Evolutionary conservation across 2,797 vertebrate genomes (phyloP).

Genomic region (Sebastes matsubarae): DNA sequence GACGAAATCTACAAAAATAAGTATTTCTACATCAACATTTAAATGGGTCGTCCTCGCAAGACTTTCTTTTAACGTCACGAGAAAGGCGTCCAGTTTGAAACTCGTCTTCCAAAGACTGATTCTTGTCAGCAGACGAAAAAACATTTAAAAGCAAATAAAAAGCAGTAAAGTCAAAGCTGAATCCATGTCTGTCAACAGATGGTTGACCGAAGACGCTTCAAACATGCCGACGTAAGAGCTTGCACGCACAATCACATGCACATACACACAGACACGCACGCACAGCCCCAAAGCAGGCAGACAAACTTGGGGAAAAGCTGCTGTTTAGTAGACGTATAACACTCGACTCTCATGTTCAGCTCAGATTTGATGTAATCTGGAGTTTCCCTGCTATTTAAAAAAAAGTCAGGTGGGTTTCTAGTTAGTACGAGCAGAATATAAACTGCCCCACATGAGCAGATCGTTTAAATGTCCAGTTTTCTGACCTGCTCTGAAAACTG

Average conservation of each 20-base stretch:
- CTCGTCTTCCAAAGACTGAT: constrained; percentile 43
- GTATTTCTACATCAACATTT: constrained; percentile 52
- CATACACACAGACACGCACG: constrained; percentile 29
- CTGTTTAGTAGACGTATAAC: constrained; percentile 26
- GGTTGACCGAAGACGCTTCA: constrained; percentile 15
- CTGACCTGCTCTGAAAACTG: constrained; percentile 14
- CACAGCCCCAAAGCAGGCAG: constrained; percentile 24
- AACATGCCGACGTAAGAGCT: constrained; percentile 47
- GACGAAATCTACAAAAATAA: constrained; percentile 66
- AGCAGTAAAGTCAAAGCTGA: constrained; percentile 38
- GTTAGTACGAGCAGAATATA: constrained; percentile 20
- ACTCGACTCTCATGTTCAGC: constrained; percentile 24
- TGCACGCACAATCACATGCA: constrained; percentile 54
- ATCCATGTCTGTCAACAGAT: constrained; percentile 38
- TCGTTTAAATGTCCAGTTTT: constrained; percentile 22
- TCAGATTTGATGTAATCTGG: constrained; percentile 24
- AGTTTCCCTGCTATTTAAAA: constrained; percentile 13
- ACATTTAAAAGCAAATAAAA: constrained; percentile 27
- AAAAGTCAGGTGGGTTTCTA: background rate
- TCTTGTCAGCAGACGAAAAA: constrained; percentile 24
- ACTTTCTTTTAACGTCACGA: constrained; percentile 10
- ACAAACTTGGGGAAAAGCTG: background rate
- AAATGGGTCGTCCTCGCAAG: constrained; percentile 17
- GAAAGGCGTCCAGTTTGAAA: constrained; percentile 35
- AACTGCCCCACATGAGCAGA: constrained; percentile 14